Evolutionary conservation across 2,888 invertebrate genomes (phyloP), one percentile per base, ranked within the genome.

Genomic region (Portevinia maculata): DNA sequence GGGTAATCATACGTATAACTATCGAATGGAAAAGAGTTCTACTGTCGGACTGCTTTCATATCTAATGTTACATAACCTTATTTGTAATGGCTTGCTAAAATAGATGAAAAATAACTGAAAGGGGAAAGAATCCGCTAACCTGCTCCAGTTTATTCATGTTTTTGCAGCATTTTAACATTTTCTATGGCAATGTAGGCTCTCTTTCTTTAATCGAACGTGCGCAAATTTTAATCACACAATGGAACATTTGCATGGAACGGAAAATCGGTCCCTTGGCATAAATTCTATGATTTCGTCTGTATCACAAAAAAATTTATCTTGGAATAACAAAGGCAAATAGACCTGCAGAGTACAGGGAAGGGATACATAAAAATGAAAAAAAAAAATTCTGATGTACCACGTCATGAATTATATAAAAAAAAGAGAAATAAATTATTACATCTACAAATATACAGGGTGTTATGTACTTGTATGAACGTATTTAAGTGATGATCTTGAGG

Each of bases 1-100:
- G 44, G 30, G 15, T 46, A 48, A 65, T 46, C 30, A 59, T 65
- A 11, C 15, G 50, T 28, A 46, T 30, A 48, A 32, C 21, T 17
- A 46, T 24, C 15, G 8, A 15, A 15, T 4, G 17, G 1, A 34
- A 48, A 39, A 32, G 7, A 17, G 34, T 52, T 44, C 17, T 11
- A 48, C 50, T 13, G n/a, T n/a, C n/a, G n/a, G n/a, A 8, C 17
- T 13, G 5, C 24, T 21, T 15, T 4, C 15, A 19, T 32, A 32
- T 34, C 9, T 55, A 55, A 50, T 41, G 44, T 70, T 57, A 34
- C 15, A 28, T 62, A 59, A 71, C 44, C 53, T 64, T 19, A 64
- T 64, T 48, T 17, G 15, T 39, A 62, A 21, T 3, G n/a, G n/a
- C n/a, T n/a, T n/a, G 7, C 8, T 15, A 28, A 37, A 39, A 39